Evolutionary conservation across 35 echinoderm and acorn worm genomes (phyloP), one percentile per base, ranked within the genome.

Genomic region (Ptychodera flava): DNA sequence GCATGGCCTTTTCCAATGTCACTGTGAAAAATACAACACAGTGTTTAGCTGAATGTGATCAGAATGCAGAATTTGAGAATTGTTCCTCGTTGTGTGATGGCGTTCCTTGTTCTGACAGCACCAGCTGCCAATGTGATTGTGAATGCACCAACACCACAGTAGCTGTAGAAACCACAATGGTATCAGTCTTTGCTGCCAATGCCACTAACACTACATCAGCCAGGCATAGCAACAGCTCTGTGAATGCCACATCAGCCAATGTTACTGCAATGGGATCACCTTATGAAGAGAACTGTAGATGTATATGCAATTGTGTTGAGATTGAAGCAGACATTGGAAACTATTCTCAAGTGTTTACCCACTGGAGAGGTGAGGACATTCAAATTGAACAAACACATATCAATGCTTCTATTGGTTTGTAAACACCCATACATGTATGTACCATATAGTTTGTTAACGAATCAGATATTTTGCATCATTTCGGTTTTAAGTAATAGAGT

Each of bases 91-190:
- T 76, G 35, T 83, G 82, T 37, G 14, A 37, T 16, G 16, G 33
- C n/a, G n/a, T 83, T 6, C 28, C 33, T 34, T 81, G 64, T 16
- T 79, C 78, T 79, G 32, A 84, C 29, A 1, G 36, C 29, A 83
- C 85, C 6, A 87, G 31, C 1, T 86, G 92, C 31, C 29, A 10
- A 28, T 83, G 82, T 83, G 82, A 83, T 0, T 36, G 35, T 30
- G 82, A 28, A 1, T 83, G 82, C n/a, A 1, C 6, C 6, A 37
- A 37, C 1, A n/a, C 37, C 0, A 37, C 33, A 10, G 30, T 36
- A 36, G n/a, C 35, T 1, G 78, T 30, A 1, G 28, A 0, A 81
- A 81, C 14, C 35, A 81, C 30, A 33, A 83, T 33, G n/a, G n/a
- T n/a, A n/a, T n/a, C n/a, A n/a, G n/a, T n/a, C n/a, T n/a, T n/a